A percentile compares a stretch with the other conserved stretches of the same genome.
phyloP scores from a whole-genome alignment of 2,888 invertebrate genomes.

The Aquatica leii region DNA sequence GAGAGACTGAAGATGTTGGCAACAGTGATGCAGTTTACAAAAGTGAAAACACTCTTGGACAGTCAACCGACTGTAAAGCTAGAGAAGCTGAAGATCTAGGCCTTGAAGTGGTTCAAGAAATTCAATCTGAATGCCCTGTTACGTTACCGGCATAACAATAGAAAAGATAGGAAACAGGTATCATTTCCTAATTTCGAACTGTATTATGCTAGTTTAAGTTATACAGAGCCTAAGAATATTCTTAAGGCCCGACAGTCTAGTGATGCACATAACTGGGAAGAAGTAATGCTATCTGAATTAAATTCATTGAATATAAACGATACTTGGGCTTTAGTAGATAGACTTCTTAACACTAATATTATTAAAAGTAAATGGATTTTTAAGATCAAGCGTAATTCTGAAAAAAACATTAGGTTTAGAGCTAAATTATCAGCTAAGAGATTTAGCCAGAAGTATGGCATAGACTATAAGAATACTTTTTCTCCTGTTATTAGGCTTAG shows the following conservation, averaged over 20 bases:
- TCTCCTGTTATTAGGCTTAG: background rate
- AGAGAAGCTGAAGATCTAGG: too few species aligned
- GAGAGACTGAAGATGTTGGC: too few species aligned
- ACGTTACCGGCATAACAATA: too few species aligned
- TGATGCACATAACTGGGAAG: background rate
- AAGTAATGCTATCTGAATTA: background rate
- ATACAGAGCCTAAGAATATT: too few species aligned
- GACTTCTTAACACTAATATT: background rate
- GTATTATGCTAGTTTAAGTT: too few species aligned
- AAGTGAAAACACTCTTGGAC: too few species aligned
- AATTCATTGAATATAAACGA: background rate
- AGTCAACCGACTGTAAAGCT: too few species aligned
- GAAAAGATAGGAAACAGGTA: too few species aligned
- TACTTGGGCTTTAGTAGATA: background rate
- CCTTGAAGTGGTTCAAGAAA: too few species aligned
- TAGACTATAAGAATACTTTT: conserved; percentile 5
- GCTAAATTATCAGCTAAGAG: background rate
- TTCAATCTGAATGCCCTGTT: too few species aligned
- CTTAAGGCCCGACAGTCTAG: background rate
- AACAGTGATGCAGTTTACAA: too few species aligned
- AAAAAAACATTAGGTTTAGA: background rate
- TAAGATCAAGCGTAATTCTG: background rate
- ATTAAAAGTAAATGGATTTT: background rate
- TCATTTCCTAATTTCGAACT: too few species aligned
- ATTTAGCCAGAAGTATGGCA: background rate